Base-by-base conservation (phyloP, 2,797 vertebrate genomes). In the Myiotriccus ornatus region DNA sequence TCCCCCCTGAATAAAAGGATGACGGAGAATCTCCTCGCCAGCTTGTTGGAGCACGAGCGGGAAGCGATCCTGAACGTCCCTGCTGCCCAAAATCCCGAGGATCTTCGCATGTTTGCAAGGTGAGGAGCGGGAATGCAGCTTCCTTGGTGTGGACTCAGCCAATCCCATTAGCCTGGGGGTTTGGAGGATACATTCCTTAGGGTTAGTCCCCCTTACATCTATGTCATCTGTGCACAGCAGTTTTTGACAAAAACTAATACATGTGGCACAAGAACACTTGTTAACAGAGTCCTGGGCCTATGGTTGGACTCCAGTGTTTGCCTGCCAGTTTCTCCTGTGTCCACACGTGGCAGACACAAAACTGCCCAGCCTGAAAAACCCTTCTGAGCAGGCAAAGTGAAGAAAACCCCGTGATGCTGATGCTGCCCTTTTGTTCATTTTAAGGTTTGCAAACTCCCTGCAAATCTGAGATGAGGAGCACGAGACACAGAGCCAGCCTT, bases 1-100 rank as follows among this genome's bases (percentile, higher is more conserved):
- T 99, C 99, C 0, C 99, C 99, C 0, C 98, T 99, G 32, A 99
- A 99, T 97, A 99, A 98, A 96, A 98, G 99, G 97, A 98, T 99
- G 98, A 99, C 99, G 0, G 99, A 99, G 97, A 99, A 98, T 34
- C 98, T 99, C 55, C 97, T 99, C 28, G 98, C 99, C 77, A 99
- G 99, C 97, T 97, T 99, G 95, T 97, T 98, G 0, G 99, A 99
- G 89, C 98, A 99, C 0, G 99, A 99, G 97, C 97, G 99, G 68
- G 98, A 99, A 65, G 98, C 98, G 67, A 99, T 99, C 94, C 98
- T 99, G 16, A 98, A 97, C 30, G 98, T 99, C 85, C 99, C 99
- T 0, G 99, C 99, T 10, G 99, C 99, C 65, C 99, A 99, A 87
- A 99, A 99, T 63, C 99, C 98, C 0, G 99, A 99, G 70, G 99